A percentile compares a stretch with the other conserved stretches of the same genome.
These are phyloP conservation scores for Macrobrachium rosenbergii DNA, from an alignment of 1,140 invertebrate species.

Conservation along the genomic window DNA sequence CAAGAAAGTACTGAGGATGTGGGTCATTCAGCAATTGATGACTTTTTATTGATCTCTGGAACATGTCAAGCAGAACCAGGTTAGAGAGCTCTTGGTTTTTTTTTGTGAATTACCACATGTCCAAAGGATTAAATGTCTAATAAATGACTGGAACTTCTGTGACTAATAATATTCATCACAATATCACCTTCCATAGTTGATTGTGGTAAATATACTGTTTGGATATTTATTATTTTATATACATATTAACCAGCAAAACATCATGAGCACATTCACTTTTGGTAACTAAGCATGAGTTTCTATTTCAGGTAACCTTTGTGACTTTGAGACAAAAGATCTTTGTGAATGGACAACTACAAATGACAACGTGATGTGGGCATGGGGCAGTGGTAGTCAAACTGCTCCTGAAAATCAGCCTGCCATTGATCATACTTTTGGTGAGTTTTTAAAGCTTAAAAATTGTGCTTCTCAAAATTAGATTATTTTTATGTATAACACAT, in stretches of 20 bases:
- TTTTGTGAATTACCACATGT: not conserved
- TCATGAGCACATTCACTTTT: not conserved
- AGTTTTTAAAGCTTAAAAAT: not conserved
- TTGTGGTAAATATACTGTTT: too few species aligned
- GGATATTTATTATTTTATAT: too few species aligned
- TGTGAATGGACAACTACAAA: slow-evolving; percentile 21
- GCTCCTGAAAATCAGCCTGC: slow-evolving; percentile 25
- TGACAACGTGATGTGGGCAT: slow-evolving; percentile 20
- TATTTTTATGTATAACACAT: too few species aligned
- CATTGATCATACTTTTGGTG: slow-evolving; percentile 48
- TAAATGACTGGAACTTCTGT: too few species aligned
- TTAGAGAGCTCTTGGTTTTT: not conserved
- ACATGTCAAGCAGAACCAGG: slow-evolving; percentile 37
- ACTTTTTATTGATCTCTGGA: slow-evolving; percentile 40
- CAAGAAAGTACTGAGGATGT: not conserved
- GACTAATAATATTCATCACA: too few species aligned
- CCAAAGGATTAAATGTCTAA: not conserved
- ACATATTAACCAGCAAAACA: too few species aligned
- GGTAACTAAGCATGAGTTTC: not conserved
- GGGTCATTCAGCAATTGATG: slow-evolving; percentile 53
- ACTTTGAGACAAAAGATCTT: slow-evolving; percentile 52
- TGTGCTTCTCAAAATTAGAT: not conserved
- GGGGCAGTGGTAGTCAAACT: slow-evolving; percentile 30
- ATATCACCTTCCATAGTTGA: too few species aligned
- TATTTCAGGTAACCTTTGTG: slow-evolving; percentile 31